Percentiles rank a stretch among this genome's conserved stretches.
Conservation (phyloP, 2,888 invertebrate species). For the Ennomos quercinarius region DNA sequence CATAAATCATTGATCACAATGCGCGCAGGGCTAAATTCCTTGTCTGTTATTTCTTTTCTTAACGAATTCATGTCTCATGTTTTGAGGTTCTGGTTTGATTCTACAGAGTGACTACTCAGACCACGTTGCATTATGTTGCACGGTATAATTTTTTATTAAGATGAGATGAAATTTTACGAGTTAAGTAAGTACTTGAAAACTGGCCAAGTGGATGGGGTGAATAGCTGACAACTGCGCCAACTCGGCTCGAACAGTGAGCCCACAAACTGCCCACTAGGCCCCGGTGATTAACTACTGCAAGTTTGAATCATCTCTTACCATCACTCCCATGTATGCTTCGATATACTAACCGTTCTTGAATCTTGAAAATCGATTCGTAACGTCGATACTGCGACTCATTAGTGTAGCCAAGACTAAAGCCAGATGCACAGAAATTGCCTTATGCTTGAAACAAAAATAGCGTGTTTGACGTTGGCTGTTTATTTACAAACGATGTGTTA, state of each 20-base stretch:
- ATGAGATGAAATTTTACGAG: background rate
- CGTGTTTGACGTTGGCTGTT: slow-evolving; percentile 50
- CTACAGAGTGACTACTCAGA: background rate
- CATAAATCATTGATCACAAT: too few species aligned
- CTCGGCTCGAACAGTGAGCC: slow-evolving; percentile 66
- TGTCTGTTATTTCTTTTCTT: background rate
- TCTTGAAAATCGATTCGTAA: slow-evolving; percentile 18
- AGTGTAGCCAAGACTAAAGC: slow-evolving; percentile 40
- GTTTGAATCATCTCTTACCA: slow-evolving; percentile 33
- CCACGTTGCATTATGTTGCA: background rate
- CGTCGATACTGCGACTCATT: slow-evolving; percentile 26
- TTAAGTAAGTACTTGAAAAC: slow-evolving; percentile 3
- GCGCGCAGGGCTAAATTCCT: too few species aligned
- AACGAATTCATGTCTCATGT: background rate
- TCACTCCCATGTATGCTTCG: slow-evolving; percentile 15
- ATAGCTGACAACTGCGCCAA: background rate
- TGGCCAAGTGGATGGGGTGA: slow-evolving; percentile 3
- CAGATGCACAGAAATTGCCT: slow-evolving; percentile 44
- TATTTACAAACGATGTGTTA: slow-evolving; percentile 45
- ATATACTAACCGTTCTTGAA: slow-evolving; percentile 7
- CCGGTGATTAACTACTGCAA: slow-evolving; percentile 44
- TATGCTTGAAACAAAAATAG: slow-evolving; percentile 47
- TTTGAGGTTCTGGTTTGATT: background rate
- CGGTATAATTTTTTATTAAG: background rate
- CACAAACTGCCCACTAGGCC: slow-evolving; percentile 59